These are phyloP conservation scores for Hirudinaria manillensis DNA, from an alignment of 2,888 invertebrate species.

Conservation along the genomic window DNA sequence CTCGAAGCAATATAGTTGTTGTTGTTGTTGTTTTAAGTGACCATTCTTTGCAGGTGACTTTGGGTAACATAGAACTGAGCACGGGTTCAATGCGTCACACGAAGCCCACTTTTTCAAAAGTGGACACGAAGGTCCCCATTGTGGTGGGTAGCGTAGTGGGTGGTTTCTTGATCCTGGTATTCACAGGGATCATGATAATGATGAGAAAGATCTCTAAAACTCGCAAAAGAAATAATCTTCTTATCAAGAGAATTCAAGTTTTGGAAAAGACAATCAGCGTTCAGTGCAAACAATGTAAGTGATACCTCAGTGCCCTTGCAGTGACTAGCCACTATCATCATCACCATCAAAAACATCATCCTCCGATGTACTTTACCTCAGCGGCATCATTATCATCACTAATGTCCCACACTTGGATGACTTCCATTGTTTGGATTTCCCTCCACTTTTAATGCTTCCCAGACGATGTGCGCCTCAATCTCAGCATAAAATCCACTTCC, in stretches of 20 bases:
- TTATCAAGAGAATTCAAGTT: slow-evolving; percentile 13
- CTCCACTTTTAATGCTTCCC: too few relatives aligned
- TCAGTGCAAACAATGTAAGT: slow-evolving; percentile 26
- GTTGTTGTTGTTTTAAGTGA: background rate
- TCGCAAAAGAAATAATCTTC: slow-evolving; percentile 7
- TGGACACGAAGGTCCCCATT: background rate
- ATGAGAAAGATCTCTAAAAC: background rate
- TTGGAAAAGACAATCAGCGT: slow-evolving; percentile 19
- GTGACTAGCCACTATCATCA: background rate
- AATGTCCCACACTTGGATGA: too few relatives aligned
- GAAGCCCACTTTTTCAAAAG: background rate
- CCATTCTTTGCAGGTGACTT: background rate
- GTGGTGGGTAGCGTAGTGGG: slow-evolving; percentile 11
- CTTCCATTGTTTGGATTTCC: too few relatives aligned
- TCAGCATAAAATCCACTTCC: too few relatives aligned
- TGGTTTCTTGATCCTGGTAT: background rate
- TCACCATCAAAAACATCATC: background rate
- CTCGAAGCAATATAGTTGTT: background rate
- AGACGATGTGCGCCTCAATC: too few relatives aligned
- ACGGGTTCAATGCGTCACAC: background rate
- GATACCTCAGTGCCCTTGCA: background rate
- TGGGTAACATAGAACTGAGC: background rate
- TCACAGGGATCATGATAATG: background rate
- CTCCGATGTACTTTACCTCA: background rate
- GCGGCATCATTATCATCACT: too few relatives aligned